These are phyloP conservation scores for Cryptoprocta ferox DNA, from an alignment of 2,797 vertebrate species.

Conservation along the genomic window DNA sequence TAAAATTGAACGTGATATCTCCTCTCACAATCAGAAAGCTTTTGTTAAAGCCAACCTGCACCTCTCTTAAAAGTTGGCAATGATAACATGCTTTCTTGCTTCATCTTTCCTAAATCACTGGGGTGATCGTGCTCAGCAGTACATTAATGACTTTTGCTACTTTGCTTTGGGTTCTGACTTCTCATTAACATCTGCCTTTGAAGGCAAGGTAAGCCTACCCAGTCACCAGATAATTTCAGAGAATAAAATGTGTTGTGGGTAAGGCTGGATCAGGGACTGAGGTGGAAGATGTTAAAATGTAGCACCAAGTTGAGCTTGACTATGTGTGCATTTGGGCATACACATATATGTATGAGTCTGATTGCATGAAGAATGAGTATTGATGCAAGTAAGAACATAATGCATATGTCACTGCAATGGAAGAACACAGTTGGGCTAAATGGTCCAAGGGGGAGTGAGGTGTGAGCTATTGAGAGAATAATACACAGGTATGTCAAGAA, in stretches of 20 bases:
- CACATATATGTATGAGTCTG: not conserved
- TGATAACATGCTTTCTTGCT: constrained; percentile 59
- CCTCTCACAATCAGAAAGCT: not conserved
- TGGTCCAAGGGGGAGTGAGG: not conserved
- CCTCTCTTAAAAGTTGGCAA: constrained; percentile 70
- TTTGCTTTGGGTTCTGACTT: constrained; percentile 68
- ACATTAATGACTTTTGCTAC: constrained; percentile 55
- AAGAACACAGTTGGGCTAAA: not conserved
- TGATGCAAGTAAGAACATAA: not conserved
- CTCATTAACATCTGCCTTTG: constrained; percentile 67
- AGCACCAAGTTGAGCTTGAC: not conserved
- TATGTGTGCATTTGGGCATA: not conserved
- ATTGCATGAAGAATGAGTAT: constrained; percentile 60
- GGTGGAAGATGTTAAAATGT: not conserved
- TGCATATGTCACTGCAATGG: not conserved
- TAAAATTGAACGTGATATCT: not conserved
- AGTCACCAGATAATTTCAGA: constrained; percentile 45
- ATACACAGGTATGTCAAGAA: not conserved
- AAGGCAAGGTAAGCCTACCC: constrained; percentile 26
- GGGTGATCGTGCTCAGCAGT: constrained; percentile 70
- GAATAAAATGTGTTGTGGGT: not conserved
- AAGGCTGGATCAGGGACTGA: not conserved
- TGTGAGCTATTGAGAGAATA: not conserved
- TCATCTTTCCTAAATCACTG: constrained; percentile 65
- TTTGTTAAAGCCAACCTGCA: constrained; percentile 61